phyloP scores from a whole-genome alignment of 2,888 invertebrate species.

The Acrobasis repandana region DNA sequence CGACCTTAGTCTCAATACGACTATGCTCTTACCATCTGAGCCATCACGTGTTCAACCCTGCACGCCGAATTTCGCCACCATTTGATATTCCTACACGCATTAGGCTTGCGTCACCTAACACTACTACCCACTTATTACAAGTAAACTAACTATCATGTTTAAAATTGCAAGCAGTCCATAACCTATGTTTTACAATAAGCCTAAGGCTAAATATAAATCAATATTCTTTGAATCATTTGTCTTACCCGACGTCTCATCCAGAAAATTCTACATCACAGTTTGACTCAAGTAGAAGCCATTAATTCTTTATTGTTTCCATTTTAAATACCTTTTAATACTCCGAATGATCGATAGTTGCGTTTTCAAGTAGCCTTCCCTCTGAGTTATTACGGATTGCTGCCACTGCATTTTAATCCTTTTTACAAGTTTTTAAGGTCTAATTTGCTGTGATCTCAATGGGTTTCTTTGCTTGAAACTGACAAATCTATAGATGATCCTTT shows the following conservation, averaged over 20 bases:
- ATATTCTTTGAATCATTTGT: neutral
- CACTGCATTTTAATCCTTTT: constrained; percentile 36
- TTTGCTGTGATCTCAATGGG: constrained; percentile 29
- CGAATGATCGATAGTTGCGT: constrained; percentile 61
- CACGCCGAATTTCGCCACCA: too few relatives aligned
- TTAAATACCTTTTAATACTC: constrained; percentile 57
- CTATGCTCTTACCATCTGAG: too few relatives aligned
- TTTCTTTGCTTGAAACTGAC: constrained; percentile 48
- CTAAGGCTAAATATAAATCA: neutral
- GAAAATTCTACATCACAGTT: constrained; percentile 14
- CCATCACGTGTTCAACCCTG: too few relatives aligned
- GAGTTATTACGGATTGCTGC: constrained; percentile 48
- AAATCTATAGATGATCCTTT: constrained; percentile 62
- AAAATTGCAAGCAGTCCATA: too few relatives aligned
- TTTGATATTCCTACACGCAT: too few relatives aligned
- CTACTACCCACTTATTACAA: too few relatives aligned
- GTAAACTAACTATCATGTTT: too few relatives aligned
- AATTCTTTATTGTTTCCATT: constrained; percentile 50
- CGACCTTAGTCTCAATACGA: too few relatives aligned
- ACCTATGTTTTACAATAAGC: neutral
- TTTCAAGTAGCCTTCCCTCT: constrained; percentile 50
- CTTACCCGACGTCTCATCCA: constrained; percentile 13
- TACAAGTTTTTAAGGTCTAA: constrained; percentile 25
- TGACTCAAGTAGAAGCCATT: constrained; percentile 39
- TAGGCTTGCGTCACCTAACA: too few relatives aligned